These are phyloP conservation scores for Tipula unca DNA, from an alignment of 2,888 invertebrate species.

Conservation along the genomic window DNA sequence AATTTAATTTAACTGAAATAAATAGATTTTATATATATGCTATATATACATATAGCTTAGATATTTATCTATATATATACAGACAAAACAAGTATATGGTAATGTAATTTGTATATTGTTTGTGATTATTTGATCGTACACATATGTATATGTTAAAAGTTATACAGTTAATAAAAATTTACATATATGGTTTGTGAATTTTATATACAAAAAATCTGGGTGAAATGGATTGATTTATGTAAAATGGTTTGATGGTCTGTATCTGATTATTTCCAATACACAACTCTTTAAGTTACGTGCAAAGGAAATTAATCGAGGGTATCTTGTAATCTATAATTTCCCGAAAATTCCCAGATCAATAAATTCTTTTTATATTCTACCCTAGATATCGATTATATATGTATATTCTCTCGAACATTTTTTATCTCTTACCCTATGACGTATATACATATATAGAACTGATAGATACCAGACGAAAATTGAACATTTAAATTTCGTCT, in stretches of 20 bases:
- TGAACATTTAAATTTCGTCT: background rate
- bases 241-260: background rate
- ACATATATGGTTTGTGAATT: background rate
- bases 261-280: background rate
- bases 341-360: background rate
- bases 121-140: background rate
- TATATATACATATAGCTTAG: background rate
- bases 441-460: background rate
- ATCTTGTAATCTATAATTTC: background rate
- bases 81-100: background rate
- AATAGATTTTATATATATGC: background rate
- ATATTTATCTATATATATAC: background rate
- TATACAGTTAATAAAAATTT: background rate
- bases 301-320: background rate
- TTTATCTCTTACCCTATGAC: background rate
- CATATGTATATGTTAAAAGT: background rate
- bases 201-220: background rate
- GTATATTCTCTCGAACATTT: background rate
- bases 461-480: background rate
- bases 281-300: background rate
- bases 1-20: background rate
- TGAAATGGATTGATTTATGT: background rate
- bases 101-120: background rate
- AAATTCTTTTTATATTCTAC: background rate
- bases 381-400: slow-evolving; percentile 14